Conservation (phyloP, 1,140 invertebrate species). For the Aporrectodea caliginosa region DNA sequence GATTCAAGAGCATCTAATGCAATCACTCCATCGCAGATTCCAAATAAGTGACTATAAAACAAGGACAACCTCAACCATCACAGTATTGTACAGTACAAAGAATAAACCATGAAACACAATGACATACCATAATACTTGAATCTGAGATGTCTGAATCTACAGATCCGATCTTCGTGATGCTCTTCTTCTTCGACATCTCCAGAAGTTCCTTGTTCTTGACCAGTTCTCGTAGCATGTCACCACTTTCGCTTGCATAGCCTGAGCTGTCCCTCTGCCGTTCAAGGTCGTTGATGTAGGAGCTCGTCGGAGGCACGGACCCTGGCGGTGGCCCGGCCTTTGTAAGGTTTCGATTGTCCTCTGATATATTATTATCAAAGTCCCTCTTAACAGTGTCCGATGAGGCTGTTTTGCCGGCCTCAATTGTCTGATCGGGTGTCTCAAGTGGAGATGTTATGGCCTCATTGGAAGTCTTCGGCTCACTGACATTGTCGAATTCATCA, state of each 20-base stretch:
- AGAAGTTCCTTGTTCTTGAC: slow-evolving; percentile 54
- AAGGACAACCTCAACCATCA: too few species aligned
- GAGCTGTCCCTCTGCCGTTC: slow-evolving; percentile 56
- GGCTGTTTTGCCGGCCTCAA: slow-evolving; percentile 9
- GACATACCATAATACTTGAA: slow-evolving; percentile 13
- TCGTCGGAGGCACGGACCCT: background rate
- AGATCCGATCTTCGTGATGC: slow-evolving; percentile 23
- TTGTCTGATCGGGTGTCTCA: background rate
- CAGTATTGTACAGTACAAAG: too few species aligned
- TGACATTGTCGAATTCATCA: slow-evolving; percentile 54
- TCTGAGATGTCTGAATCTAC: slow-evolving; percentile 33
- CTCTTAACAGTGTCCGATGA: background rate
- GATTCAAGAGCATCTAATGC: too few species aligned
- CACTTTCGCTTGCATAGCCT: slow-evolving; percentile 69
- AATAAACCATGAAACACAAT: background rate
- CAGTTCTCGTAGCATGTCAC: slow-evolving; percentile 51
- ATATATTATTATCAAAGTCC: slow-evolving; percentile 15
- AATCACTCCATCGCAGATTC: too few species aligned
- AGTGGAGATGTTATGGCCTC: background rate
- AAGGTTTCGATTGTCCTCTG: background rate
- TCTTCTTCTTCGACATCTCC: slow-evolving; percentile 34
- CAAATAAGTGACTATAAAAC: too few species aligned
- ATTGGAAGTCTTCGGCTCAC: slow-evolving; percentile 5
- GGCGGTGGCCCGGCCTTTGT: background rate
- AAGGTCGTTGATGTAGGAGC: slow-evolving; percentile 22